Conservation (phyloP, 1,140 invertebrate genomes). For the Drosophila neocordata region DNA sequence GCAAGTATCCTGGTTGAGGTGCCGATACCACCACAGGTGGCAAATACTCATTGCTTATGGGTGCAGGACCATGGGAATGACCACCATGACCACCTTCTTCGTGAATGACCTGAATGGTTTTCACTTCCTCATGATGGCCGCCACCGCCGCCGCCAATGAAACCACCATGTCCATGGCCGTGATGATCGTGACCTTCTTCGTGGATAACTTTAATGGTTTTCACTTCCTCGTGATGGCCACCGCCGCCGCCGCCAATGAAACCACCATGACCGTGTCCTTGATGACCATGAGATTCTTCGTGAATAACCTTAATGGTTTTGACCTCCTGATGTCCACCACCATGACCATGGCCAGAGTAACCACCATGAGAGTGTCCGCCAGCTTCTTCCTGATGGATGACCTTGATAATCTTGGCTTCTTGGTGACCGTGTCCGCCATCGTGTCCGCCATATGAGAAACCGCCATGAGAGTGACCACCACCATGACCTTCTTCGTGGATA, state of each 20-base stretch:
- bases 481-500: constrained; percentile 56
- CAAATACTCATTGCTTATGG: constrained; percentile 56
- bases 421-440: not conserved
- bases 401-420: constrained; percentile 1
- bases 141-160: constrained; percentile 28
- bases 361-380: constrained; percentile 23
- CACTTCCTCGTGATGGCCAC: constrained; percentile 42
- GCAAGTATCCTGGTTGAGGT: constrained; percentile 59
- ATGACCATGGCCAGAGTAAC: constrained; percentile 38
- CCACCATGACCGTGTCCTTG: constrained; percentile 37
- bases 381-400: not conserved
- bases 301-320: constrained; percentile 74
- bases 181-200: constrained; percentile 27
- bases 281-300: constrained; percentile 47
- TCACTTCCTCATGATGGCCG: constrained; percentile 47
- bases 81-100: constrained; percentile 43
- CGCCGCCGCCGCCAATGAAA: constrained; percentile 23
- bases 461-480: constrained; percentile 25
- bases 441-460: constrained; percentile 45
- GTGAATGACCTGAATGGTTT: constrained; percentile 72
- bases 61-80: constrained; percentile 17
- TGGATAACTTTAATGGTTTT: constrained; percentile 54
- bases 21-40: constrained; percentile 47
- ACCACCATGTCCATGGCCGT: constrained; percentile 30
- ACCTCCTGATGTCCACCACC: constrained; percentile 54